Percentiles rank a stretch among this genome's conserved stretches.
Evolutionary conservation across 2,797 vertebrate genomes (phyloP).

Genomic region (Hippocampus kuda): DNA sequence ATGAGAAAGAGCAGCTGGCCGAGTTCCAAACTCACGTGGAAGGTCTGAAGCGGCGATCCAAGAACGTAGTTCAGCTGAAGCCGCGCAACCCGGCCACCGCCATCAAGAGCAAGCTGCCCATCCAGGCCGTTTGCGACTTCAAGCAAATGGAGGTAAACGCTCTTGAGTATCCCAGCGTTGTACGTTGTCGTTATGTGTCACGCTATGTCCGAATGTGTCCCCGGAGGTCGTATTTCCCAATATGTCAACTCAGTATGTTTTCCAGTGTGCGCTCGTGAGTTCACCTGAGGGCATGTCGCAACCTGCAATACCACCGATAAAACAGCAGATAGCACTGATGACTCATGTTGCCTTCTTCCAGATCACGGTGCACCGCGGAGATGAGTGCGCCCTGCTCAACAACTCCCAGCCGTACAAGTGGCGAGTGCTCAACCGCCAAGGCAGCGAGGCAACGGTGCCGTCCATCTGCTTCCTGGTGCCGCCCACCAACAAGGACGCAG

Average conservation of each 20-base stretch:
- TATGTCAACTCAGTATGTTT: background rate
- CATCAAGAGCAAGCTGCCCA: conserved; percentile 59
- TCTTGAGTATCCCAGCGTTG: background rate
- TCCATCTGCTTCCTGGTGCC: conserved; percentile 88
- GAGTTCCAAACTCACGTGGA: conserved; percentile 78
- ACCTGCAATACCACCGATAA: background rate
- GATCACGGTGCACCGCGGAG: conserved; percentile 85
- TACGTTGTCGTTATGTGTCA: background rate
- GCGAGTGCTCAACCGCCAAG: conserved; percentile 69
- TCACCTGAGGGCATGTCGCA: background rate
- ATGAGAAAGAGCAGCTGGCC: conserved; percentile 79
- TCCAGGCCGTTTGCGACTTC: conserved; percentile 86
- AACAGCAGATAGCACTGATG: background rate
- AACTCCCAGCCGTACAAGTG: conserved; percentile 79
- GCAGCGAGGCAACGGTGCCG: conserved; percentile 73
- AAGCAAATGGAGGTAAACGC: conserved; percentile 83
- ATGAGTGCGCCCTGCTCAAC: conserved; percentile 73
- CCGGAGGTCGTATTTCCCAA: background rate
- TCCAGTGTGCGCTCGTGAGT: background rate
- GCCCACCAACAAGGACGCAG: conserved; percentile 81
- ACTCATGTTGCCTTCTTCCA: conserved; percentile 28
- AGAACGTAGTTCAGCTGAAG: conserved; percentile 77
- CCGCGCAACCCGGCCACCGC: conserved; percentile 70
- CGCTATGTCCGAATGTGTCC: background rate
- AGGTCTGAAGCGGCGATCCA: conserved; percentile 75